Base-by-base conservation (phyloP, 2,797 vertebrate genomes). In the Podargus strigoides region DNA sequence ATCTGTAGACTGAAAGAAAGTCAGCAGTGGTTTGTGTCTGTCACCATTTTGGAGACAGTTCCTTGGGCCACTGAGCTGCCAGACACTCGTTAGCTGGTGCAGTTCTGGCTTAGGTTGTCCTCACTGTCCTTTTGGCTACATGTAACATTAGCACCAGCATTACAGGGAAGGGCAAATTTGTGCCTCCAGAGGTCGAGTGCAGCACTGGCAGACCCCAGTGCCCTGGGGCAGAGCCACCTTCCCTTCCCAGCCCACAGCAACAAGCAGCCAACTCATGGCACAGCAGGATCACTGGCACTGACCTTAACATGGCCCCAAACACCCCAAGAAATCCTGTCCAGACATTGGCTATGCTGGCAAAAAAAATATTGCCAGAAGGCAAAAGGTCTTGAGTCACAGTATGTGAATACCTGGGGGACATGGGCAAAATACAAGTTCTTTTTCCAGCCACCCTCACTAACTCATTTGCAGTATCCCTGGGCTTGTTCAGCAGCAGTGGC, bases 251-350 rank as follows among this genome's bases (percentile, higher is more conserved):
- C 46, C 21, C 37, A 17, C 1, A 2, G 66, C 14, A 39, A 39
- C 6, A 17, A 63, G 42, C 44, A 85, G 77, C 22, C 53, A 63
- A 26, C 42, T 53, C 23, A 4, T 30, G 82, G 70, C 34, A 23
- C 8, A 23, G 20, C 58, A 56, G 55, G 12, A 50, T 28, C 11
- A 5, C 44, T 9, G 28, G 7, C 74, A 81, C 12, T 0, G 0
- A 64, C 23, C 14, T 0, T 2, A 52, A 23, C 0, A 0, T 4
- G 21, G n/a, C 30, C 47, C 36, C 9, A 52, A 5, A 32, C 18
- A 12, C 36, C 72, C 47, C 39, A 39, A 53, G 41, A 76, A 73
- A 85, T 32, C 52, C 55, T 69, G 34, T 19, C 39, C 74, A 55
- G 46, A 44, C 12, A 41, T 46, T 50, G 6, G 7, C 44, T 37